These are phyloP conservation scores for Argyresthia goedartella DNA, from an alignment of 2,888 invertebrate species.

Conservation along the genomic window DNA sequence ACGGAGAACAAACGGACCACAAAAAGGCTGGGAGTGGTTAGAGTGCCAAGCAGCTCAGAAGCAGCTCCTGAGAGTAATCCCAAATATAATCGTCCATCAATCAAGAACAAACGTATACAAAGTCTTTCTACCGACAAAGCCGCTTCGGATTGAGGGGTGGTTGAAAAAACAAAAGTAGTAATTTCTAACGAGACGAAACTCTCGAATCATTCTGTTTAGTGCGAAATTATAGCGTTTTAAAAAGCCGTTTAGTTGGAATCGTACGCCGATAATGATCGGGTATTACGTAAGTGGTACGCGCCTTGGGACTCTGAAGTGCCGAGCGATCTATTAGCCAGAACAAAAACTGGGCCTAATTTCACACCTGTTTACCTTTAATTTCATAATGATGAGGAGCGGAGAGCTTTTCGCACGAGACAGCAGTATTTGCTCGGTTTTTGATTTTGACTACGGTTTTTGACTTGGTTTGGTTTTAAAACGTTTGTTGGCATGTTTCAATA, in stretches of 20 bases:
- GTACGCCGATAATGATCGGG: constrained; percentile 47
- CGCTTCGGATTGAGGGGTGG: constrained; percentile 43
- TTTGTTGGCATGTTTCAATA: too few species aligned
- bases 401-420: constrained; percentile 29
- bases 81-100: constrained; percentile 65
- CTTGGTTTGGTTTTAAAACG: too few species aligned
- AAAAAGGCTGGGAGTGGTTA: constrained; percentile 23
- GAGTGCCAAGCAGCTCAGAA: constrained; percentile 51
- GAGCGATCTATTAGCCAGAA: constrained; percentile 52
- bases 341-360: constrained; percentile 65
- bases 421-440: too few species aligned
- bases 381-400: constrained; percentile 50
- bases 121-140: constrained; percentile 46
- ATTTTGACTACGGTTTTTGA: too few species aligned
- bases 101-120: constrained; percentile 33
- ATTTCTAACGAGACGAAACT: constrained; percentile 57
- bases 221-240: constrained; percentile 66
- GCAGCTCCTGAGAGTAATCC: constrained; percentile 46
- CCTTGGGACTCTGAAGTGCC: constrained; percentile 45
- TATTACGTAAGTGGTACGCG: constrained; percentile 49
- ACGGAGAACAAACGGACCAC: neutral
- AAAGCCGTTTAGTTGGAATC: constrained; percentile 56
- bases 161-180: constrained; percentile 63
- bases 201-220: constrained; percentile 65
- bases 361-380: constrained; percentile 67